Evolutionary conservation across 2,113 vertebrate species (phyloP).

Genomic region (Ictalurus punctatus): DNA sequence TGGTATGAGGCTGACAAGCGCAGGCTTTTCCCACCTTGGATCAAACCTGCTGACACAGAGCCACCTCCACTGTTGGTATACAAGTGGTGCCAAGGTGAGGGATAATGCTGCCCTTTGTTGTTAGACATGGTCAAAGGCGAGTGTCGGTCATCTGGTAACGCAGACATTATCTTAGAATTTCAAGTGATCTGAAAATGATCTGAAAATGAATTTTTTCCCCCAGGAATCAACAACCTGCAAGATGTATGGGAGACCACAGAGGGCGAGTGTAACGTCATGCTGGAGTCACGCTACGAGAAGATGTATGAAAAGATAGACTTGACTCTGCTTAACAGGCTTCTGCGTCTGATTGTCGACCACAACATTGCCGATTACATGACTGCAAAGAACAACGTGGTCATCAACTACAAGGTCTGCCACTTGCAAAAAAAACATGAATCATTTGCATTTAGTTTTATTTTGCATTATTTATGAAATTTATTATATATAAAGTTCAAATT

Average conservation of each 20-base stretch:
- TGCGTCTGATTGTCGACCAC: constrained; percentile 98
- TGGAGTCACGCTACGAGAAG: constrained; percentile 98
- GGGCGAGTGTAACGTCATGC: constrained; percentile 98
- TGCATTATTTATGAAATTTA: background rate
- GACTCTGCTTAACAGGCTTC: constrained; percentile 93
- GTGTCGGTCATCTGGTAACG: background rate
- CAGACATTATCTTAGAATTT: background rate
- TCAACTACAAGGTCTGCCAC: constrained; percentile 92
- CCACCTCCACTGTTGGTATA: constrained; percentile 95
- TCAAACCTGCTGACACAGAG: constrained; percentile 97
- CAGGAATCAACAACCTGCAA: constrained; percentile 97
- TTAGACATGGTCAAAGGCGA: background rate
- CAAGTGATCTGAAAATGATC: background rate
- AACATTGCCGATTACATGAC: constrained; percentile 99
- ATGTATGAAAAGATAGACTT: constrained; percentile 99
- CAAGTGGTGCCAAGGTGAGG: constrained; percentile 98
- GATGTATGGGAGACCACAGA: constrained; percentile 98
- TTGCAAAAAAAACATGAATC: too few species aligned
- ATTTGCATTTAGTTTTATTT: background rate
- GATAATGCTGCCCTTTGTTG: background rate
- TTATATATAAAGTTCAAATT: background rate
- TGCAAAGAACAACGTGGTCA: constrained; percentile 98
- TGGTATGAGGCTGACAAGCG: constrained; percentile 99
- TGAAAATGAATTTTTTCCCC: background rate
- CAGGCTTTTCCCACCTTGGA: constrained; percentile 96